phyloP scores from a whole-genome alignment of 2,888 invertebrate genomes.

The Watsonalla binaria region DNA sequence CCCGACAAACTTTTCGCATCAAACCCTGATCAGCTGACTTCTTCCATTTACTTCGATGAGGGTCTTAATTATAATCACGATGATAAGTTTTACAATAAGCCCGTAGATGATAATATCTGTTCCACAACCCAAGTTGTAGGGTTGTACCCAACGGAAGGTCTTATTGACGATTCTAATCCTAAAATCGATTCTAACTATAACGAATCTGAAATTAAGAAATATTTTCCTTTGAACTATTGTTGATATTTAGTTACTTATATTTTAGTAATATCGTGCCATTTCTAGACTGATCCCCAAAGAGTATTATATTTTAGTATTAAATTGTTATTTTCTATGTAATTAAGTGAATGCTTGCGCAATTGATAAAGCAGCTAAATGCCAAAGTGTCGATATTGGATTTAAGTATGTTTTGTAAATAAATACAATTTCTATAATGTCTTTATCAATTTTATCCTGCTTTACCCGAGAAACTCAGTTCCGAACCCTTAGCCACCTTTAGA shows the following conservation, averaged over 20 bases:
- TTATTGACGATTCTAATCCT: conserved; percentile 18
- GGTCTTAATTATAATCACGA: conserved; percentile 43
- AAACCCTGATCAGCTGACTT: conserved; percentile 32
- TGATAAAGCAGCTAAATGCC: conserved; percentile 11
- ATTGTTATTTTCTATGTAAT: conserved; percentile 33
- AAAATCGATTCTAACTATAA: conserved; percentile 15
- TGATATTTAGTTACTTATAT: conserved; percentile 30
- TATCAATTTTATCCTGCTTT: conserved; percentile 9
- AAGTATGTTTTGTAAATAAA: conserved; percentile 53
- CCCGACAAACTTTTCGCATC: conserved; percentile 26
- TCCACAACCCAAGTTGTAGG: conserved; percentile 26
- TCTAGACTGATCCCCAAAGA: conserved; percentile 63
- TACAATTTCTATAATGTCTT: conserved; percentile 18
- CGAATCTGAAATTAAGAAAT: conserved; percentile 51
- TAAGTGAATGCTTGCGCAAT: conserved; percentile 27
- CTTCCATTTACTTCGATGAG: conserved; percentile 58
- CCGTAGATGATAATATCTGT: conserved; percentile 29
- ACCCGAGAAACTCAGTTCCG: background rate
- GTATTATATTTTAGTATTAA: conserved; percentile 47
- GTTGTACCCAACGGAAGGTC: conserved; percentile 26
- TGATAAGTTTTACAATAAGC: conserved; percentile 45
- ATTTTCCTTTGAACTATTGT: conserved; percentile 55
- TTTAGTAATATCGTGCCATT: conserved; percentile 28
- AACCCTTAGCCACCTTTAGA: no score
- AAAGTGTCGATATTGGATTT: conserved; percentile 21